A percentile compares a stretch with the other conserved stretches of the same genome.
Evolutionary conservation across 2,888 invertebrate genomes (phyloP).

Genomic region (Parascotia fuliginaria): DNA sequence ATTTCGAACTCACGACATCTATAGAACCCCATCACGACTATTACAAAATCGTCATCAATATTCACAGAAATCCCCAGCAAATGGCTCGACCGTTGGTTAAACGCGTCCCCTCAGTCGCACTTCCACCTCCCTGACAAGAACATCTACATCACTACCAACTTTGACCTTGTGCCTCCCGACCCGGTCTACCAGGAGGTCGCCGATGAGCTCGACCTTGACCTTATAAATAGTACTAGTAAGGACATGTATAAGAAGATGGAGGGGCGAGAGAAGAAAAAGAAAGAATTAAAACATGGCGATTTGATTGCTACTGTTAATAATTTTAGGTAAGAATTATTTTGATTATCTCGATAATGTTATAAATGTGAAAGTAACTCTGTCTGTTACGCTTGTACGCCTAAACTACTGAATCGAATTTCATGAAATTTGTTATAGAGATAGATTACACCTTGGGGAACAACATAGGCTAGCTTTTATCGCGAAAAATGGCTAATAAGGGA

Average conservation of each 20-base stretch:
- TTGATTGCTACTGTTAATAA: constrained; percentile 74
- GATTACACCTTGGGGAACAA: no score
- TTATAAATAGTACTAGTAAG: constrained; percentile 56
- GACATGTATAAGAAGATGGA: constrained; percentile 67
- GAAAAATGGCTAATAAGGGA: no score
- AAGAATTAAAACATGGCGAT: constrained; percentile 60
- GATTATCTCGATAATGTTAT: no score
- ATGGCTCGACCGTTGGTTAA: constrained; percentile 88
- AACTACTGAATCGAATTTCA: no score
- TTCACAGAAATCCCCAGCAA: constrained; percentile 85
- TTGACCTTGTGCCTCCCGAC: constrained; percentile 83
- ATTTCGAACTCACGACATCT: no score
- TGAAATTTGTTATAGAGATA: no score
- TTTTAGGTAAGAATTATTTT: constrained; percentile 61
- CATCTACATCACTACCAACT: constrained; percentile 90
- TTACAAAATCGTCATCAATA: background rate
- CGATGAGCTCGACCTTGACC: constrained; percentile 56
- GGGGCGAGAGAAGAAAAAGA: constrained; percentile 28
- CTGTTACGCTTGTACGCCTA: no score
- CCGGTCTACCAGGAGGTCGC: constrained; percentile 63
- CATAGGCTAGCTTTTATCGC: no score
- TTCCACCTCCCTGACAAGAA: constrained; percentile 91
- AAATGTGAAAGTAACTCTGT: no score
- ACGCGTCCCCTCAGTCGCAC: constrained; percentile 81
- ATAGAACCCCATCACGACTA: no score